phyloP scores from a whole-genome alignment of 1,140 invertebrate species.

The Pseudachorutes palmiensis region DNA sequence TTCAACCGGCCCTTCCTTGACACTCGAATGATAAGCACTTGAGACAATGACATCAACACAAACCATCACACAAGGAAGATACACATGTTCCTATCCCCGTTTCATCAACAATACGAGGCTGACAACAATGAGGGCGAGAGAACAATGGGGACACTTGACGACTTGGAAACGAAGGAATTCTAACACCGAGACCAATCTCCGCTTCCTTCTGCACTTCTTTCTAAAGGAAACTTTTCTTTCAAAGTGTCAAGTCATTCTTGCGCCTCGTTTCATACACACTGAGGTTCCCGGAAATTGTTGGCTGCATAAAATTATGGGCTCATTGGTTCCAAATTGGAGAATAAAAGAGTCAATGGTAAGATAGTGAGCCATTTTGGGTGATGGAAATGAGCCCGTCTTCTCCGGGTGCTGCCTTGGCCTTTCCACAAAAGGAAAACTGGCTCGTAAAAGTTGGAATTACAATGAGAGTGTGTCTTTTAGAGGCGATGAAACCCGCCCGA shows the following conservation, averaged over 20 bases:
- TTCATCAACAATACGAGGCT: too few relatives aligned
- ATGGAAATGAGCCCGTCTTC: not conserved
- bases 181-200: not conserved
- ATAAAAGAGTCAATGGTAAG: constrained; percentile 9
- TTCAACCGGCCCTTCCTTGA: too few relatives aligned
- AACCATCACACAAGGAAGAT: too few relatives aligned
- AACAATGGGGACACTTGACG: too few relatives aligned
- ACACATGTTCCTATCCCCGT: too few relatives aligned
- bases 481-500: not conserved
- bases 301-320: constrained; percentile 8
- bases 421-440: not conserved
- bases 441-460: constrained; percentile 7
- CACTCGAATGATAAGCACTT: too few relatives aligned
- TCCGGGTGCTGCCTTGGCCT: not conserved
- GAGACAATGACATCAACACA: too few relatives aligned
- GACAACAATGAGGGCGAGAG: too few relatives aligned
- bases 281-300: not conserved
- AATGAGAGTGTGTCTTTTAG: constrained; percentile 11
- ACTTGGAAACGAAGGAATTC: too few relatives aligned
- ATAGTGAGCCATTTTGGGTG: not conserved
- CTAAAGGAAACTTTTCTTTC: not conserved
- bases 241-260: not conserved
- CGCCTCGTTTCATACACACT: not conserved
- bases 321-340: constrained; percentile 8
- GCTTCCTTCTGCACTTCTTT: not conserved